Conservation (phyloP, 2,797 vertebrate genomes). For the Enteromius unitaeniatus region DNA sequence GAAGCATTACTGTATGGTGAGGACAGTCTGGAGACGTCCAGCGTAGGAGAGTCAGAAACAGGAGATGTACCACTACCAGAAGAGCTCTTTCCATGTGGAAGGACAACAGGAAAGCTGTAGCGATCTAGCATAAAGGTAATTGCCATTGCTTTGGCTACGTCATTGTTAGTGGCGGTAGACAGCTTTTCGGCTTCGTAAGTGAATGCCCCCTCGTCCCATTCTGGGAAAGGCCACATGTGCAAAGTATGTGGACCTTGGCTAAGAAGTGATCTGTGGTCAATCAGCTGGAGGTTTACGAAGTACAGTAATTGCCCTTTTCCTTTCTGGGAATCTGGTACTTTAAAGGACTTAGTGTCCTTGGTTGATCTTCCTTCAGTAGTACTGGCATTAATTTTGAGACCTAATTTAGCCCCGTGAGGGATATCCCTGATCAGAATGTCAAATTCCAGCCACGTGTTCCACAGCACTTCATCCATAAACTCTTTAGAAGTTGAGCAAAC, state of each 20-base stretch:
- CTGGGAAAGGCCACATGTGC: constrained; percentile 80
- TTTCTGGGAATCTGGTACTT: constrained; percentile 65
- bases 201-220: constrained; percentile 72
- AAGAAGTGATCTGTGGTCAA: constrained; percentile 82
- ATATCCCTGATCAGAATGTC: constrained; percentile 77
- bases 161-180: constrained; percentile 79
- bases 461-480: constrained; percentile 80
- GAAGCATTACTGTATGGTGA: neutral
- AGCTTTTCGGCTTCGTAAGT: constrained; percentile 80
- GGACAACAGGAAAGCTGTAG: constrained; percentile 80
- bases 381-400: constrained; percentile 73
- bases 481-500: constrained; percentile 71
- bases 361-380: constrained; percentile 56
- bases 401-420: constrained; percentile 78
- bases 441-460: constrained; percentile 83
- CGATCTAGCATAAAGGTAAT: constrained; percentile 79
- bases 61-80: constrained; percentile 41
- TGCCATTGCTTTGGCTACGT: constrained; percentile 75
- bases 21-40: constrained; percentile 3
- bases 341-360: constrained; percentile 64
- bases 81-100: constrained; percentile 67
- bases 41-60: constrained; percentile 22
- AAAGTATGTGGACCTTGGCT: constrained; percentile 78
- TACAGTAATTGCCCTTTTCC: constrained; percentile 75
- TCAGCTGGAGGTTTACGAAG: constrained; percentile 82